phyloP scores from a whole-genome alignment of 2,113 vertebrate genomes.

The Carettochelys insculpta region DNA sequence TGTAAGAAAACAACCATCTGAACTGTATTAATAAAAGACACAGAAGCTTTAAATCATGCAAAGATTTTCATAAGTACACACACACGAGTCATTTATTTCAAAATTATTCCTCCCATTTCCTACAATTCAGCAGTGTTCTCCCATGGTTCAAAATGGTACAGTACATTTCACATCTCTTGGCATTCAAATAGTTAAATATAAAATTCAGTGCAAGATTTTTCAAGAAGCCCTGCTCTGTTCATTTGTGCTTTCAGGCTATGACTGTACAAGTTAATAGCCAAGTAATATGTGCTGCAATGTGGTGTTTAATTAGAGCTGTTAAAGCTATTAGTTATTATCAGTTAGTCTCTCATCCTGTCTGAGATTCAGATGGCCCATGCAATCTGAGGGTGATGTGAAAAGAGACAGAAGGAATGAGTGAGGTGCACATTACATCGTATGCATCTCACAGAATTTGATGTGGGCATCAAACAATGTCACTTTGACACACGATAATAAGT shows the following conservation, averaged over 20 bases:
- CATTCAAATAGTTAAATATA: not conserved
- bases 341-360: not conserved
- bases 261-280: not conserved
- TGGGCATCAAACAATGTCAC: slow-evolving; percentile 56
- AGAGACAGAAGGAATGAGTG: not conserved
- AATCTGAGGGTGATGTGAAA: not conserved
- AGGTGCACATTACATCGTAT: slow-evolving; percentile 28
- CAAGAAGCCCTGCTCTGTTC: not conserved
- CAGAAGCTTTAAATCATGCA: not conserved
- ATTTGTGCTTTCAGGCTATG: not conserved
- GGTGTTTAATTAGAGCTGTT: not conserved
- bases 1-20: slow-evolving; percentile 6
- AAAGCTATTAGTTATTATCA: not conserved
- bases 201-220: not conserved
- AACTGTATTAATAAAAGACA: not conserved
- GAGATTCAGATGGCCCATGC: not conserved
- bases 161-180: not conserved
- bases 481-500: slow-evolving; percentile 65
- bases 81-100: not conserved
- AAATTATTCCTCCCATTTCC: not conserved
- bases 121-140: not conserved
- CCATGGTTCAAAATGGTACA: not conserved
- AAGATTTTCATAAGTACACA: not conserved
- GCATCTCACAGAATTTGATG: slow-evolving; percentile 37
- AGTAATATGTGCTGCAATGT: not conserved